Conservation (phyloP, 2,113 vertebrate genomes). For the Epinephelus moara region DNA sequence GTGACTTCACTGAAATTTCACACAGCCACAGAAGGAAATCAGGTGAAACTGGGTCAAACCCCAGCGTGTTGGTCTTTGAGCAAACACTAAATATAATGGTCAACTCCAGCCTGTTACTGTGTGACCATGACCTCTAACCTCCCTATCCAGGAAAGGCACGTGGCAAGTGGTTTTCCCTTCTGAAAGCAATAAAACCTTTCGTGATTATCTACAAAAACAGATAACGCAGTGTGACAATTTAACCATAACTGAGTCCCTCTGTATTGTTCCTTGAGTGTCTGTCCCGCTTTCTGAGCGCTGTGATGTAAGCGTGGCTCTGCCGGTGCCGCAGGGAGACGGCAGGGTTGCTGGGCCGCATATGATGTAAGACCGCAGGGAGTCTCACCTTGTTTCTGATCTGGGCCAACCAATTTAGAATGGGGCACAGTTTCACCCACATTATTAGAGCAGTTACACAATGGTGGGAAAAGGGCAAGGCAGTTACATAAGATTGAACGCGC, state of each 20-base stretch:
- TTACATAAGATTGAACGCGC: slow-evolving; percentile 5
- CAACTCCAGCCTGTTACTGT: background rate
- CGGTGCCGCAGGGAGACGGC: slow-evolving; percentile 34
- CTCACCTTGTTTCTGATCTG: slow-evolving; percentile 79
- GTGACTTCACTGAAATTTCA: no score
- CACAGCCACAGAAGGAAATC: background rate
- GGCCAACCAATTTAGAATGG: slow-evolving; percentile 73
- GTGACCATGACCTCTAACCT: slow-evolving; percentile 6
- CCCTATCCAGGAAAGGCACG: no score
- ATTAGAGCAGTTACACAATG: slow-evolving; percentile 65
- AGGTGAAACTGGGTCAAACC: background rate
- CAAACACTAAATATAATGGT: background rate
- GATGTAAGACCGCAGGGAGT: slow-evolving; percentile 80
- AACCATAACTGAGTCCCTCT: background rate
- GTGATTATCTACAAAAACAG: background rate
- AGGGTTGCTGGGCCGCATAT: slow-evolving; percentile 57
- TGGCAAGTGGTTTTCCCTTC: background rate
- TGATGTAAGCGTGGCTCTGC: slow-evolving; percentile 59
- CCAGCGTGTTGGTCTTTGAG: background rate
- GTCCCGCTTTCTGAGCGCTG: slow-evolving; percentile 59
- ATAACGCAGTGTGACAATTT: background rate
- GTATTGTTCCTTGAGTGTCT: slow-evolving; percentile 1
- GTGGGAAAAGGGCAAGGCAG: background rate
- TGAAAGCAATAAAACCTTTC: background rate
- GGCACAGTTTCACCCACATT: slow-evolving; percentile 52